Base-by-base conservation (phyloP, 2,888 invertebrate species). In the Ochropacha duplaris region DNA sequence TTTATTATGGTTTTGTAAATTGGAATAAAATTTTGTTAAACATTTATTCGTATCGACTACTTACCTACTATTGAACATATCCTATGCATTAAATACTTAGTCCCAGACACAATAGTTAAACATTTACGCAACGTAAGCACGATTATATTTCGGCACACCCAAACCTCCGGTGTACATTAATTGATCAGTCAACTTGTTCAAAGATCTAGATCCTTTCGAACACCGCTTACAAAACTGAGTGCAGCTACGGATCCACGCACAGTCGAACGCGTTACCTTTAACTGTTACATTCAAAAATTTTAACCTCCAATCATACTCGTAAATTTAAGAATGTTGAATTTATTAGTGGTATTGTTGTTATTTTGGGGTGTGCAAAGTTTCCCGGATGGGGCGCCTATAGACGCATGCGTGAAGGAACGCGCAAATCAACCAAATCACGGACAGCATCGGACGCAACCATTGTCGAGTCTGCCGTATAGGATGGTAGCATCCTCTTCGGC, bases 361-460 rank as follows among this genome's bases (percentile, higher is more conserved):
- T 84, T 81, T 71, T 86, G 83, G 76, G 78, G 87, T 58, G 87
- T 86, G 59, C 77, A 84, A 54, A 93, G 93, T 62, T 96, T 96
- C 78, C 96, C 96, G n/a, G 96, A 96, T 73, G 96, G 96, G 1
- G 96, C 96, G 1, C 97, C 97, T 0, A 94, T 96, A 28, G 96
- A 97, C 78, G 95, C 96, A 34, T 97, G 97, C 79, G 96, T 96
- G 3, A 96, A 96, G 80, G 94, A 95, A 26, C 93, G 95, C 50
- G 94, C 95, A 1, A 96, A 96, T 85, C 94, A 95, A 75, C 97
- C 97, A 0, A 95, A 96, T 81, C 97, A 97, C 71, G 96, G 96
- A 2, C 95, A 96, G 72, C 95, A 96, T 9, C 89, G 95, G 61
- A 92, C 96, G 0, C 96, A 96, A 76, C 93, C 95, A 0, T 78